A percentile compares a stretch with the other conserved stretches of the same genome.
Conservation (phyloP, 2,797 vertebrate species). For the Microctenopoma lineatum region DNA sequence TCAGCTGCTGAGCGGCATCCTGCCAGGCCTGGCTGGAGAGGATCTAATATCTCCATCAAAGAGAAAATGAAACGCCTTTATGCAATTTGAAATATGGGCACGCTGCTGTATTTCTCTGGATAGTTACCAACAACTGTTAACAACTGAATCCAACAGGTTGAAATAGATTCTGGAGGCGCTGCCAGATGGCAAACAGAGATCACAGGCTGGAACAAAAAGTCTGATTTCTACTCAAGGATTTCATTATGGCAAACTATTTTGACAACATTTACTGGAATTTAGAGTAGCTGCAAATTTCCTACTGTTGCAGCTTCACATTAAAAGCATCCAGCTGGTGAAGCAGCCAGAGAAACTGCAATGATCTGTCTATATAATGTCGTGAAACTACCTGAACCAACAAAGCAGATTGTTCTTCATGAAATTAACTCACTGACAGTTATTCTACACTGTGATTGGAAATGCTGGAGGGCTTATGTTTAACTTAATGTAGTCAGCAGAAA, state of each 20-base stretch:
- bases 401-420: too few relatives aligned
- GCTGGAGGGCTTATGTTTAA: background rate
- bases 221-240: too few relatives aligned
- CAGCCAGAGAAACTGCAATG: too few relatives aligned
- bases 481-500: background rate
- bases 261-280: too few relatives aligned
- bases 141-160: background rate
- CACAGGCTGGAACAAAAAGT: too few relatives aligned
- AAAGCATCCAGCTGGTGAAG: too few relatives aligned
- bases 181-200: background rate
- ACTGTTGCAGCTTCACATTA: too few relatives aligned
- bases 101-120: background rate
- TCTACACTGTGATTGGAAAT: background rate
- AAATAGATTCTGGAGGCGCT: background rate
- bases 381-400: too few relatives aligned
- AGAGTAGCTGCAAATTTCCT: too few relatives aligned
- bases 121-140: background rate
- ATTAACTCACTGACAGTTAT: too few relatives aligned
- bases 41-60: background rate
- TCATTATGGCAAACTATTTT: too few relatives aligned
- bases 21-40: background rate
- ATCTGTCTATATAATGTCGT: too few relatives aligned
- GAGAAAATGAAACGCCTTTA: conserved; percentile 13
- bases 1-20: conserved; percentile 3
- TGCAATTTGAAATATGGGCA: background rate